Base-by-base conservation (phyloP, 1,140 invertebrate species). In the Coboldia fuscipes region DNA sequence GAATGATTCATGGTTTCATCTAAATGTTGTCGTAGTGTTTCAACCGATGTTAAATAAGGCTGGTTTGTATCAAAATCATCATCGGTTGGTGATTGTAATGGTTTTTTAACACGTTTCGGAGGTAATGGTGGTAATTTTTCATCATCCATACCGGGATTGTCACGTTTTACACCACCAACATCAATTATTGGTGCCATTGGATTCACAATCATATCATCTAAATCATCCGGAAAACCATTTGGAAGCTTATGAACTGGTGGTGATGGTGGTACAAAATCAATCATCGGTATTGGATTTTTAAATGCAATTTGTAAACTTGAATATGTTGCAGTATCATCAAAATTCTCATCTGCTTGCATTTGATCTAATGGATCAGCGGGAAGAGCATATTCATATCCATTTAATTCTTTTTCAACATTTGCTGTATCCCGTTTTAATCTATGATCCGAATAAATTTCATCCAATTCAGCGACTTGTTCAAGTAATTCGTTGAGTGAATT, bases 291-390 rank as follows among this genome's bases (percentile, higher is more conserved):
- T 0, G 80, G 80, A 57, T 85, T 83, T 56, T 77, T 82, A 63
- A 84, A 85, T 1, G 82, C 82, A 46, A 83, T 62, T 47, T 84
- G 80, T 28, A 85, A 52, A 46, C 79, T 84, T 0, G 75, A 76
- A 39, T 85, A 84, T 0, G 75, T 80, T 33, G 72, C 70, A 34
- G 70, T 66, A 43, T 82, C 78, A 41, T 72, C 69, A 38, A 78
- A 72, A 21, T 51, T 52, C 19, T 71, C 71, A 22, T 77, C 72
- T 6, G 62, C 40, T 4, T 64, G 59, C 51, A 68, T 58, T 24
- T 56, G 50, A 1, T 39, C 42, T 27, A 28, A 41, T 14, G 38
- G 32, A 17, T 45, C 42, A 22, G 41, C 36, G 53, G 58, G 38
- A n/a, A 28, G 13, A 26, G 7, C 20, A 16, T 29, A 16, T 31